Evolutionary conservation across 2,888 invertebrate genomes (phyloP), one percentile per base, ranked within the genome.

Genomic region (Mythimna pallens): DNA sequence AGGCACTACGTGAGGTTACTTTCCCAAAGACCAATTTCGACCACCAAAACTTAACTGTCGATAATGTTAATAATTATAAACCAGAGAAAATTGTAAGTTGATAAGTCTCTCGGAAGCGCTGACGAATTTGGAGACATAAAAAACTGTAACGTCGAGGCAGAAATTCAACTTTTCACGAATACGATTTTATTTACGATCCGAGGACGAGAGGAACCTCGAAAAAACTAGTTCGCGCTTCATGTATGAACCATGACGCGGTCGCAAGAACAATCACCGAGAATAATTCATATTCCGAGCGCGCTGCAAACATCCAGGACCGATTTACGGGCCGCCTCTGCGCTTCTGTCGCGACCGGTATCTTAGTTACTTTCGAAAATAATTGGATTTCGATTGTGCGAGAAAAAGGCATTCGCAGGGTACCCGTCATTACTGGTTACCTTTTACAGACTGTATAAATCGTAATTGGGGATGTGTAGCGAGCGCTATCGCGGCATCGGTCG

Each of bases 241-340:
- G 96, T 96, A 95, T 96, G 96, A 96, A 96, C 95, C 96, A 96
- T 96, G 95, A 94, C 93, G 93, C 90, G 92, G 93, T 88, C 91
- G 92, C 94, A 95, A 94, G 95, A 95, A 96, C 95, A 95, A 96
- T 94, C 94, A 94, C 92, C 89, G 89, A 89, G 95, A 95, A 96
- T 96, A 96, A 96, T 96, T 96, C 95, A 96, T 96, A 95, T 95
- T 96, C 95, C 89, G 93, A 93, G 93, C 94, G 95, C 95, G 94
- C 94, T 93, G 94, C 94, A 93, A 96, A 94, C 94, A 94, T 93
- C 93, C 93, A 90, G 90, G 86, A 89, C 89, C 92, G 93, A 95
- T 95, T 95, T 95, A 95, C 92, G 93, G 90, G 86, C 87, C 88
- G 92, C 90, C 92, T 89, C 91, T 91, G 92, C 91, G 92, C 92